Percentiles rank a stretch among this genome's conserved stretches.
These are phyloP conservation scores for Amphiprion percula DNA, from an alignment of 2,113 vertebrate genomes.

Conservation along the genomic window DNA sequence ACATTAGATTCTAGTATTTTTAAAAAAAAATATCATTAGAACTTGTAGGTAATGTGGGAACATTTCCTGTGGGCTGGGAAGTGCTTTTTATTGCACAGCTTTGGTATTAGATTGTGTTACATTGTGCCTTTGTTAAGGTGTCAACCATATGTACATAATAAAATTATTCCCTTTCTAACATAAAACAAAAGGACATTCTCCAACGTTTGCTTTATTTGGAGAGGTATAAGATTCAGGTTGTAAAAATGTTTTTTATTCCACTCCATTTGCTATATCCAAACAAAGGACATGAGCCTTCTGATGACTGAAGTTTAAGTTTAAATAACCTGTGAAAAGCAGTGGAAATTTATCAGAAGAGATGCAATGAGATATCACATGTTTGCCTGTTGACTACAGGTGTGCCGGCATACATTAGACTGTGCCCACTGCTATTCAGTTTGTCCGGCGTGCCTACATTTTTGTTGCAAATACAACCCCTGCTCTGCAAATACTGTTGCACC, in stretches of 20 bases:
- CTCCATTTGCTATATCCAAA: neutral
- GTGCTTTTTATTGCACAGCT: no score
- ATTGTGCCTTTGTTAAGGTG: no score
- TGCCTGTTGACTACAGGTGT: neutral
- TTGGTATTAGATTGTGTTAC: no score
- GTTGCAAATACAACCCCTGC: slow-evolving; percentile 14
- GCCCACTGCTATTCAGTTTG: neutral
- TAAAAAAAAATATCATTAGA: no score
- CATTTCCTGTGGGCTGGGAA: no score
- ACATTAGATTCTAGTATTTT: no score
- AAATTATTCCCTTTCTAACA: no score
- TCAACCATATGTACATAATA: no score
- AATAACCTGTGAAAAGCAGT: neutral
- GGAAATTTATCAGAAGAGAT: neutral
- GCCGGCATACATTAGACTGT: slow-evolving; percentile 4
- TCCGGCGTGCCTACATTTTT: neutral
- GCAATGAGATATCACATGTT: neutral
- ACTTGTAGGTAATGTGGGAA: no score
- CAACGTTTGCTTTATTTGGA: neutral
- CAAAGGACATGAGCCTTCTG: neutral
- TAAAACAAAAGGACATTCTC: no score
- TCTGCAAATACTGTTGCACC: neutral
- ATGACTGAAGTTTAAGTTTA: neutral
- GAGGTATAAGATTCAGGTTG: neutral
- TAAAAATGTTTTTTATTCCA: neutral